Base-by-base conservation (phyloP, 2,888 invertebrate genomes). In the Steinernema hermaphroditum region DNA sequence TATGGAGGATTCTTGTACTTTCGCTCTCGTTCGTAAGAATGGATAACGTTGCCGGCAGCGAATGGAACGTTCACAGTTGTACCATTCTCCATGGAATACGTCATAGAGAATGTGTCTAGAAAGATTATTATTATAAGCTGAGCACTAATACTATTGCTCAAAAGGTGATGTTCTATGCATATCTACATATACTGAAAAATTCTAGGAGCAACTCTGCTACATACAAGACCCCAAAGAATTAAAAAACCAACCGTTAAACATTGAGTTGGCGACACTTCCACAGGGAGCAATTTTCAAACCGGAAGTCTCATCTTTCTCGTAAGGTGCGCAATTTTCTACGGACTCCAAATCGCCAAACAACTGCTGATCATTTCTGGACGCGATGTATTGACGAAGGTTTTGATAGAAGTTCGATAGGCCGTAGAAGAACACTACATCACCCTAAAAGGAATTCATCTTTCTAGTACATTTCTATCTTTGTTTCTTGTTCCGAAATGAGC, bases 341-440 rank as follows among this genome's bases (percentile, higher is more conserved):
- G 89, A 90, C 2, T 91, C 91, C 87, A 93, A 94, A 37, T 16
- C 68, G 0, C 81, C 80, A 4, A 71, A 22, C 14, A 98, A 90
- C 87, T 98, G 97, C 85, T 91, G 92, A 87, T 97, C 97, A 83
- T 90, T 92, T 87, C 93, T 88, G 0, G 96, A 97, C 87, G 95
- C 94, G 0, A 96, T 96, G 89, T 97, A 97, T 77, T 96, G 91
- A 46, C 97, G 91, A 89, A 97, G 97, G 87, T 98, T 98, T 88
- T 98, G 98, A 87, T 97, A 98, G 88, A 93, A 98, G 87, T 97
- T 96, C 72, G 92, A 93, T 72, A 98, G 89, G 0, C 96, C 96
- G 87, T 98, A 98, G 87, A 97, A 98, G 91, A 98, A 93, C 87
- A 92, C 97, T 0, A 97, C 96, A 85, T 92, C 92, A 0, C 80